Percentiles rank a stretch among this genome's conserved stretches.
Conservation (phyloP, 2,888 invertebrate species). For the Alsophila aescularia region DNA sequence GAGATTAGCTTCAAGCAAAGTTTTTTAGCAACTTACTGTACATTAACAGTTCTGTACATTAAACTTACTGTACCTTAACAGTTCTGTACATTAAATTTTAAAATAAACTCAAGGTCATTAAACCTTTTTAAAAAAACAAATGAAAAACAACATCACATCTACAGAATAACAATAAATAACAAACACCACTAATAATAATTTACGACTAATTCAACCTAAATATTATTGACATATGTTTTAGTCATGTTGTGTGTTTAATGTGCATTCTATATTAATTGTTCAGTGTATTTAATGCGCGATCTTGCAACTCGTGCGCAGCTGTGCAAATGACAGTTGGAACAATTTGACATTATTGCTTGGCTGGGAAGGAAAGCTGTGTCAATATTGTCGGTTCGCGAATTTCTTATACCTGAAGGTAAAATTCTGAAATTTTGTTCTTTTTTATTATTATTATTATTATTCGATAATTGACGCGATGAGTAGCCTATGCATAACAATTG, state of each 20-base stretch:
- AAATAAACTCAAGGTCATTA: neutral
- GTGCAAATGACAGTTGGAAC: slow-evolving; percentile 17
- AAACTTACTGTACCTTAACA: no score
- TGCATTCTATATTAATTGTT: slow-evolving; percentile 11
- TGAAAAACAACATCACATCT: slow-evolving; percentile 8
- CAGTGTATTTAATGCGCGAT: slow-evolving; percentile 1
- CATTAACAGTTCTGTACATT: no score
- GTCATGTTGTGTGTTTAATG: slow-evolving; percentile 10
- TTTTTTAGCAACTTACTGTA: no score
- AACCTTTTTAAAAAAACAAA: slow-evolving; percentile 3
- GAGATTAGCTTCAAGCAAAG: no score
- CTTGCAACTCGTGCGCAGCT: slow-evolving; percentile 7
- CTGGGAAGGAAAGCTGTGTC: slow-evolving; percentile 2
- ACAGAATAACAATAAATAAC: no score
- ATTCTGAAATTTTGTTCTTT: neutral
- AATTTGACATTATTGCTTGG: slow-evolving; percentile 13
- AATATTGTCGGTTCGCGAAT: slow-evolving; percentile 1
- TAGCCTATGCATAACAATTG: no score
- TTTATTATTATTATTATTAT: no score
- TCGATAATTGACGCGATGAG: no score
- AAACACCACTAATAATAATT: no score
- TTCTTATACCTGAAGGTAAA: neutral
- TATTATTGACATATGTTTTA: slow-evolving; percentile 16
- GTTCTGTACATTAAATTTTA: no score
- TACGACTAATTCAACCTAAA: slow-evolving; percentile 7